Conservation (phyloP, 2,888 invertebrate genomes). For the Cynaeus angustus region DNA sequence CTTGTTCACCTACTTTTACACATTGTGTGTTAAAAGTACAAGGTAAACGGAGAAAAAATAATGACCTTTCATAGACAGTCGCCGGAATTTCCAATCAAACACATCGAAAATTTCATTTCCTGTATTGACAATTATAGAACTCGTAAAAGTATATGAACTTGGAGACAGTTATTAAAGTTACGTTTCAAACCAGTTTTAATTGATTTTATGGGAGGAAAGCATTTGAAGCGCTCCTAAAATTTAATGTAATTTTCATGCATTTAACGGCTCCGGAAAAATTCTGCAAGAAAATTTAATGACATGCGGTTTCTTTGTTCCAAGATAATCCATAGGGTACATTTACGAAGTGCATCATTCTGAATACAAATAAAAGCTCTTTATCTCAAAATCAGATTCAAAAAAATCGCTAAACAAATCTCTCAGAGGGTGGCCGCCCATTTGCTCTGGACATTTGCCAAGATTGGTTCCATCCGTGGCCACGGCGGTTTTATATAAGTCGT, state of each 20-base stretch:
- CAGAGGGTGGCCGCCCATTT: neutral
- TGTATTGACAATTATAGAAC: slow-evolving; percentile 11
- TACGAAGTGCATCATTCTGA: neutral
- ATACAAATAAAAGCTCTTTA: slow-evolving; percentile 9
- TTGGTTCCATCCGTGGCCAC: neutral
- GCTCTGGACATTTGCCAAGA: neutral
- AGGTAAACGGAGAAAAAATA: slow-evolving; percentile 26
- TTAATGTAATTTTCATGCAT: neutral
- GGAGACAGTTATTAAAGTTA: slow-evolving; percentile 23
- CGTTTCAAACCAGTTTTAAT: slow-evolving; percentile 16
- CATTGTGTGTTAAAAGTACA: slow-evolving; percentile 40
- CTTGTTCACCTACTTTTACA: slow-evolving; percentile 47
- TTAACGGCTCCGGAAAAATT: neutral
- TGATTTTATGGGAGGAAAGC: slow-evolving; percentile 13
- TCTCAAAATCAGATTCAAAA: neutral
- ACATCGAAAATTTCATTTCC: slow-evolving; percentile 4
- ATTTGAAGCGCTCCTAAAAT: neutral
- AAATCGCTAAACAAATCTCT: neutral
- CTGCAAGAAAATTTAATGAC: neutral
- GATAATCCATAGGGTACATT: slow-evolving; percentile 7
- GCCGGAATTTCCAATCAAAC: slow-evolving; percentile 16
- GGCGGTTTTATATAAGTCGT: neutral
- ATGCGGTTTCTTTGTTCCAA: slow-evolving; percentile 9
- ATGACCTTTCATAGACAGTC: slow-evolving; percentile 15
- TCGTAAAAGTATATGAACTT: slow-evolving; percentile 12